These are phyloP conservation scores for Timema podura DNA, from an alignment of 2,888 invertebrate genomes.

Conservation along the genomic window DNA sequence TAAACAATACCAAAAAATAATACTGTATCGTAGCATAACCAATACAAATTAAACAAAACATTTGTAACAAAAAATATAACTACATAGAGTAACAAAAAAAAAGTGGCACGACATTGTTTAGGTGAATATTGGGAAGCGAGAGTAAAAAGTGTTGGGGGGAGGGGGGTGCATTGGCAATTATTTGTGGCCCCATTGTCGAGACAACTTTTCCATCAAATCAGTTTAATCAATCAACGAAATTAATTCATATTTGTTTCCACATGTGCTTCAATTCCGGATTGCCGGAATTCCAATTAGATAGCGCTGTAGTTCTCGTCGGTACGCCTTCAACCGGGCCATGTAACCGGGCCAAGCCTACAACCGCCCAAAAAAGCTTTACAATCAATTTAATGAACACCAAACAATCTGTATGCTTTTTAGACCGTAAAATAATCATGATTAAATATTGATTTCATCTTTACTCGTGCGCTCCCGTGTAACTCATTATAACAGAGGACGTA, in stretches of 20 bases:
- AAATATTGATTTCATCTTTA: conserved; percentile 29
- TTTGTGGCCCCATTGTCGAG: conserved; percentile 23
- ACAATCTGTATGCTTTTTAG: conserved; percentile 29
- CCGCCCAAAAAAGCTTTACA: conserved; percentile 23
- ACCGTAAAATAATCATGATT: conserved; percentile 29
- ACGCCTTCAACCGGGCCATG: too few species aligned
- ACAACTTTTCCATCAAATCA: conserved; percentile 27
- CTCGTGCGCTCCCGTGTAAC: conserved; percentile 8
- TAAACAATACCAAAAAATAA: too few species aligned
- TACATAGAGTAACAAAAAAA: too few species aligned
- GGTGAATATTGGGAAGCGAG: conserved; percentile 9
- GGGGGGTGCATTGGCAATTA: conserved; percentile 12
- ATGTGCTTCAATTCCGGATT: conserved; percentile 20
- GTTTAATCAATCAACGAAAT: conserved; percentile 28
- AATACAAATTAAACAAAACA: too few species aligned
- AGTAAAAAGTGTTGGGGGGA: not conserved
- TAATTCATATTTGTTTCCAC: conserved; percentile 29
- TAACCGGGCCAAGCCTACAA: too few species aligned
- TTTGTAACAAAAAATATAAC: too few species aligned
- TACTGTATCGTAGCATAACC: too few species aligned
- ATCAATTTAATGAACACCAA: conserved; percentile 31
- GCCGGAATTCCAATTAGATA: conserved; percentile 28
- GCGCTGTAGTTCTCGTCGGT: conserved; percentile 18
- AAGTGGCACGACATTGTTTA: conserved; percentile 19
- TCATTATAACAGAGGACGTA: conserved; percentile 26